Percentiles rank a stretch among this genome's conserved stretches.
phyloP scores from a whole-genome alignment of 2,888 invertebrate species.

The Flabesymbios commensalis region DNA sequence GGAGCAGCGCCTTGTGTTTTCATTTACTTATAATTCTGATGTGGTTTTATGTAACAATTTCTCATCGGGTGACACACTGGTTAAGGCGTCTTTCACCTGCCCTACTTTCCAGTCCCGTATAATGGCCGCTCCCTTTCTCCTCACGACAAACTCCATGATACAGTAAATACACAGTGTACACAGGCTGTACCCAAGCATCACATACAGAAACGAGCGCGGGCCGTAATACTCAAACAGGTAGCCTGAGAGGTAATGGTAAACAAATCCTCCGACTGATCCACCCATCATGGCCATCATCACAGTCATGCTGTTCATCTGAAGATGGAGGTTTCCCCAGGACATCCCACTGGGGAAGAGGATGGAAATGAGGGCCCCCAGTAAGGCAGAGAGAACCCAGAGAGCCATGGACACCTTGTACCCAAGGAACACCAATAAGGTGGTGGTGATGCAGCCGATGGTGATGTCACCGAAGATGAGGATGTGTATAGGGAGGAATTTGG shows the following conservation, averaged over 20 bases:
- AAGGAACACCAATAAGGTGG: slow-evolving; percentile 36
- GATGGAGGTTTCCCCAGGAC: slow-evolving; percentile 41
- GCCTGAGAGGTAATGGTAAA: slow-evolving; percentile 39
- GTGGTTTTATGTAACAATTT: no score
- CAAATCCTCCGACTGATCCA: slow-evolving; percentile 38
- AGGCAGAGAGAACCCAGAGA: slow-evolving; percentile 39
- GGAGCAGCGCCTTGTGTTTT: no score
- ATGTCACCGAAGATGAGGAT: slow-evolving; percentile 36
- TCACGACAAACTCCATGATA: no score
- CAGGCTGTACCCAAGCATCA: slow-evolving; percentile 31
- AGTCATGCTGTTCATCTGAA: slow-evolving; percentile 41
- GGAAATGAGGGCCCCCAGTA: slow-evolving; percentile 38
- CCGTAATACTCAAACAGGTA: slow-evolving; percentile 40
- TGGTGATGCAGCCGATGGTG: slow-evolving; percentile 28
- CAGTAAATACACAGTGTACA: no score
- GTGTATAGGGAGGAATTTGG: slow-evolving; percentile 37
- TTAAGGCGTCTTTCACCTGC: no score
- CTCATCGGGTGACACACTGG: no score
- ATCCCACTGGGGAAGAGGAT: slow-evolving; percentile 42
- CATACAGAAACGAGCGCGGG: slow-evolving; percentile 35
- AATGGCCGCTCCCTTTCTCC: no score
- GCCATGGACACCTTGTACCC: slow-evolving; percentile 28
- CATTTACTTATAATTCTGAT: no score
- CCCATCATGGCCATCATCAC: slow-evolving; percentile 39
- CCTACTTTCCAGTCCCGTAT: no score